Evolutionary conservation across 92 coral and sea anemone genomes (phyloP), one percentile per base, ranked within the genome.

Genomic region (Isaurus tuberculatus): DNA sequence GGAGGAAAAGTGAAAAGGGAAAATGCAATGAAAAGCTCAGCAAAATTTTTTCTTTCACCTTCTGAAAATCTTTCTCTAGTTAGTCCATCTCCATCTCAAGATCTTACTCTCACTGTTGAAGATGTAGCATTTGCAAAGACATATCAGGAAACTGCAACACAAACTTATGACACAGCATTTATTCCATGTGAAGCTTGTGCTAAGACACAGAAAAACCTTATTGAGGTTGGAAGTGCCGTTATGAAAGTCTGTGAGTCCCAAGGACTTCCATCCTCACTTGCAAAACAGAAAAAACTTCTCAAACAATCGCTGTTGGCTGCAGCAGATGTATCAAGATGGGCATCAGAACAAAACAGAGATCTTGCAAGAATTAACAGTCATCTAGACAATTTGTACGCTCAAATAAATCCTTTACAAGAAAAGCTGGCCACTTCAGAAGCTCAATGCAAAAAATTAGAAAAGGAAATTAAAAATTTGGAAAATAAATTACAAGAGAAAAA

Each of bases 131-230:
- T 90, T 71, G 95, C 90, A 13, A 91, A 85, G 66, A 94, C 93
- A 19, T 87, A 37, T 32, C 91, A 90, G 55, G 98, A 95, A 51
- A 87, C 89, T 14, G 80, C 98, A 8, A 92, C 98, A 57, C 98
- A 96, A 79, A 96, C 98, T 2, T 96, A 96, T 55, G 98, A 96
- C 71, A 96, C 98, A 8, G 98, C 98, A 14, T 96, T 96, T 70
- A 90, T 96, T 16, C 98, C 98, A 2, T 96, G 98, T 23, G 98
- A 96, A 30, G 98, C 98, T 46, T 96, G 98, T 81, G 91, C 98
- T 32, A 92, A 96, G 75, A 96, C 98, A 26, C 98, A 96, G 29
- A 89, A 90, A 83, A 94, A 96, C 70, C 81, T 96, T 9, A 77
- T 96, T 64, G 98, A 94, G 55, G 98, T 96, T 84, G 98, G 98